Conservation (phyloP, 2,888 invertebrate genomes). For the Neuroscelio doddi region DNA sequence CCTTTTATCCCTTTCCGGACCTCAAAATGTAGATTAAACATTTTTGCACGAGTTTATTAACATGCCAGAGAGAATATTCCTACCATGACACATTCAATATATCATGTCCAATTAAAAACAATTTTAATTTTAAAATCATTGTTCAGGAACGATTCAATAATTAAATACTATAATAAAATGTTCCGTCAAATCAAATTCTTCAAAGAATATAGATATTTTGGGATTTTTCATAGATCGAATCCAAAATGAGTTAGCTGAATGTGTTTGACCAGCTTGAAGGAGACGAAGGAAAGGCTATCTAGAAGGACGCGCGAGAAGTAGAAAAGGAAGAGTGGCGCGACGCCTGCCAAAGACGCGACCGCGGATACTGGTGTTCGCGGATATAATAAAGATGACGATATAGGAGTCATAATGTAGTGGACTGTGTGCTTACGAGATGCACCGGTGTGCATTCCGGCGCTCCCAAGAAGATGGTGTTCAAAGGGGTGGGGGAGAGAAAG, state of each 20-base stretch:
- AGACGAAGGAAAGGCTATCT: background rate
- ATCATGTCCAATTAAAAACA: too few relatives aligned
- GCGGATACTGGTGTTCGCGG: conserved; percentile 18
- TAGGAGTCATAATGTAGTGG: conserved; percentile 70
- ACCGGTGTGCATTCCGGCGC: conserved; percentile 64
- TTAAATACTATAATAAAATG: too few relatives aligned
- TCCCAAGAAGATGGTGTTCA: conserved; percentile 51
- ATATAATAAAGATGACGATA: conserved; percentile 70
- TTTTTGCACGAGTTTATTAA: too few relatives aligned
- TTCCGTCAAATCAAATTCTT: conserved; percentile 7
- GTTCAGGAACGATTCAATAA: too few relatives aligned
- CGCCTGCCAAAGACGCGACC: conserved; percentile 8
- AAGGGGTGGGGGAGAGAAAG: conserved; percentile 25
- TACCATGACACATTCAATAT: too few relatives aligned
- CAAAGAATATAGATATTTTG: conserved; percentile 2
- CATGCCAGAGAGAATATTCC: too few relatives aligned
- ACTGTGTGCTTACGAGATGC: conserved; percentile 61
- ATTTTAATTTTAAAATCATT: too few relatives aligned
- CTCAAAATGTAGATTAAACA: too few relatives aligned
- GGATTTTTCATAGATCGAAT: background rate
- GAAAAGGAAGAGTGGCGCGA: conserved; percentile 1
- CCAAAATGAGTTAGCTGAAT: background rate
- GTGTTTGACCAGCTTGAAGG: too few relatives aligned
- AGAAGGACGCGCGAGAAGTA: conserved; percentile 1
- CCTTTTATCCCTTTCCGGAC: too few relatives aligned